Conservation (phyloP, 92 coral and sea anemone species). For the Chrysogorgia sp. region DNA sequence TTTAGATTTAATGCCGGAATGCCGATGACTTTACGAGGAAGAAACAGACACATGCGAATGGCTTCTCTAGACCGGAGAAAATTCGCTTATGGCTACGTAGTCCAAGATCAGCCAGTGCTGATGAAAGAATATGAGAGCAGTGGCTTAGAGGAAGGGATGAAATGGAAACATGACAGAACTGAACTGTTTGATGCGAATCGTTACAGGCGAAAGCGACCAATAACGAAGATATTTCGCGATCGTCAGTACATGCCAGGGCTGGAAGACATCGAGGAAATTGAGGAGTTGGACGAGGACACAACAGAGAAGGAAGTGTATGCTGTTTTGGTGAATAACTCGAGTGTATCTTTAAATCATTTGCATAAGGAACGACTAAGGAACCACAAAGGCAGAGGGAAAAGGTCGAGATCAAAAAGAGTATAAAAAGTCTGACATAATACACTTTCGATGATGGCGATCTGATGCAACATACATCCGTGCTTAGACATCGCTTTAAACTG, state of each 20-base stretch:
- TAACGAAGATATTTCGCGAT: conserved; percentile 34
- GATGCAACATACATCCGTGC: background rate
- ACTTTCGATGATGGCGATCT: background rate
- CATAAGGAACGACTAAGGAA: conserved; percentile 38
- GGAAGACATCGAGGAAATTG: conserved; percentile 40
- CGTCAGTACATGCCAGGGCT: conserved; percentile 5
- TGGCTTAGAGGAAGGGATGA: background rate
- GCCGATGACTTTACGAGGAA: background rate
- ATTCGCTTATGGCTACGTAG: background rate
- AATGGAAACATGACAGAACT: conserved; percentile 26
- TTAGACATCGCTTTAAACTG: background rate
- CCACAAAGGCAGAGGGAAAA: background rate
- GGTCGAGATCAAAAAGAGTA: conserved; percentile 3
- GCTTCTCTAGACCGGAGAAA: background rate
- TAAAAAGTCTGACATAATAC: background rate
- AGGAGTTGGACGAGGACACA: conserved; percentile 23
- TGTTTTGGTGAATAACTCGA: background rate
- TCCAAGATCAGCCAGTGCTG: conserved; percentile 26
- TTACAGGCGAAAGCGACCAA: conserved; percentile 21
- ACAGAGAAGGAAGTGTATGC: background rate
- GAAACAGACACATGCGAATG: background rate
- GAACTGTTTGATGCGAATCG: conserved; percentile 9
- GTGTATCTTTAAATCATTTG: conserved; percentile 4
- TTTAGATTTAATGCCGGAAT: background rate
- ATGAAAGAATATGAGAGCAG: conserved; percentile 25